Conservation (phyloP, 2,113 vertebrate species). For the Eolophus roseicapilla region DNA sequence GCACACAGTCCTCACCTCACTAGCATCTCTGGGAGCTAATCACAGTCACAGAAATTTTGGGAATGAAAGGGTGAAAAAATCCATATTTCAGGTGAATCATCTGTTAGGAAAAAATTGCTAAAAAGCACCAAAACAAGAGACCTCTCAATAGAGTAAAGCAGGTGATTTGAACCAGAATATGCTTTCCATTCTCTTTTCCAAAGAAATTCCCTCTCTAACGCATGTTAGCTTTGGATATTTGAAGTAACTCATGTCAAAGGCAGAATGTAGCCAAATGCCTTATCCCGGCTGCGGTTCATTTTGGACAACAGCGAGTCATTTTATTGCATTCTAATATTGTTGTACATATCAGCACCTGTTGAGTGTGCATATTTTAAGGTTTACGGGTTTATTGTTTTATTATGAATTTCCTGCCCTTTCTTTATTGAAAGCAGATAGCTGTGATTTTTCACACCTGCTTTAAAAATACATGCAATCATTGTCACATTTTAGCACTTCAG, state of each 20-base stretch:
- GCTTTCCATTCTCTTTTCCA: not conserved
- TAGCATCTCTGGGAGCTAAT: not conserved
- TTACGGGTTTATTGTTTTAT: constrained; percentile 42
- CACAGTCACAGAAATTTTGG: not conserved
- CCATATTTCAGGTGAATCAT: not conserved
- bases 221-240: not conserved
- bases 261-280: not conserved
- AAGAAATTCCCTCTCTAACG: not conserved
- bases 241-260: not conserved
- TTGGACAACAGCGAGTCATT: not conserved
- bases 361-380: not conserved
- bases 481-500: constrained; percentile 19
- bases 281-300: not conserved
- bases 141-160: not conserved
- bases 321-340: not conserved
- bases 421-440: constrained; percentile 51
- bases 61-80: not conserved
- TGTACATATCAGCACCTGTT: constrained; percentile 32
- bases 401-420: constrained; percentile 46
- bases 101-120: not conserved
- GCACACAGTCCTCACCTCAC: not conserved
- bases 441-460: constrained; percentile 44
- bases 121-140: not conserved
- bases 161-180: not conserved
- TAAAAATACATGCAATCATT: constrained; percentile 15